Conservation (phyloP, 1,140 invertebrate genomes). For the Antheraea mylitta region DNA sequence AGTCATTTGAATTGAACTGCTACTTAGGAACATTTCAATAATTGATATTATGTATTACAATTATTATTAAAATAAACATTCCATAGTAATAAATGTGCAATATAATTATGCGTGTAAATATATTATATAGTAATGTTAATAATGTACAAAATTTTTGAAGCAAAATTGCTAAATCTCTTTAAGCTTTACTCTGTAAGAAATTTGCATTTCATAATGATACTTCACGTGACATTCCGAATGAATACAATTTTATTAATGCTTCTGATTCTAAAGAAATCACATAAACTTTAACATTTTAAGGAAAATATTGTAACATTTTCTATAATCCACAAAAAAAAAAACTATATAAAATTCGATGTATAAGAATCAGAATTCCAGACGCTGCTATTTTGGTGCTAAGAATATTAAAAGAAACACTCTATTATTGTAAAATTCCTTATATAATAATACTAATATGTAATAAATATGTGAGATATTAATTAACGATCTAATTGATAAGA, state of each 20-base stretch:
- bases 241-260: neutral
- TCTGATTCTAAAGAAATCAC: neutral
- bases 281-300: no score
- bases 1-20: conserved; percentile 12
- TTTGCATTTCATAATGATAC: neutral
- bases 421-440: conserved; percentile 22
- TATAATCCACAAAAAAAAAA: neutral
- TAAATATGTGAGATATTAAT: conserved; percentile 11
- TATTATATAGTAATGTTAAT: conserved; percentile 24
- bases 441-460: neutral
- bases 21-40: neutral
- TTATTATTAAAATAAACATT: conserved; percentile 46
- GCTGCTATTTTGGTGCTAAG: conserved; percentile 41
- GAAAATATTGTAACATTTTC: no score
- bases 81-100: conserved; percentile 72
- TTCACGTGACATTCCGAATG: neutral
- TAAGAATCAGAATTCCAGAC: neutral
- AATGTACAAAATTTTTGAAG: conserved; percentile 47
- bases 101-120: conserved; percentile 35
- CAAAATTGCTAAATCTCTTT: neutral
- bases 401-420: conserved; percentile 12
- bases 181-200: neutral
- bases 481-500: conserved; percentile 46
- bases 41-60: conserved; percentile 6
- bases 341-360: no score